These are phyloP conservation scores for Geopemphigus sp. DNA, from an alignment of 1,140 invertebrate genomes.

Conservation along the genomic window DNA sequence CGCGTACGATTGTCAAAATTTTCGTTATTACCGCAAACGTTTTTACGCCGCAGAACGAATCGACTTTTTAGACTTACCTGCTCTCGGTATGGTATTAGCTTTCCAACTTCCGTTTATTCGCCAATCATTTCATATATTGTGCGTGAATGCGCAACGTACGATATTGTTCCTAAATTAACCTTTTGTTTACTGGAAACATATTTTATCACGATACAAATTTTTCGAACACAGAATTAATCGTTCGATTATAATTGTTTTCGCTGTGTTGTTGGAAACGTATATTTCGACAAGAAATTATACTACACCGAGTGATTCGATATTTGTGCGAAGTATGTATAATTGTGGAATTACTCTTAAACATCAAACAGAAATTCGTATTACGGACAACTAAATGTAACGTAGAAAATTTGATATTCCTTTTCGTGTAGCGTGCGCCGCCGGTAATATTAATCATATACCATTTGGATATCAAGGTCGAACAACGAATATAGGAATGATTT, in stretches of 20 bases:
- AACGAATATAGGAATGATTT: conserved; percentile 6
- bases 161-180: no score
- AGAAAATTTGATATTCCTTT: not conserved
- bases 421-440: not conserved
- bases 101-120: no score
- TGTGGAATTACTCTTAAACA: conserved; percentile 8
- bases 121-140: no score
- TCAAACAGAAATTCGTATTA: not conserved
- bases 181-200: no score
- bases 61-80: no score
- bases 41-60: no score
- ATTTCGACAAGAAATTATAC: conserved; percentile 2
- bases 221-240: no score
- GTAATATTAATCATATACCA: not conserved
- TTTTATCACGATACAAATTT: no score
- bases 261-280: not conserved
- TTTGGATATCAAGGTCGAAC: conserved; percentile 5
- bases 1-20: no score
- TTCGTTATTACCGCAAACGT: no score
- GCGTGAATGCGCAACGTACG: no score
- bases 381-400: not conserved
- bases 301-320: not conserved
- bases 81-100: no score
- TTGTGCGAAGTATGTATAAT: conserved; percentile 17
- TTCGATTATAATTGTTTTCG: conserved; percentile 3